These are phyloP conservation scores for Harpalus rufipes DNA, from an alignment of 2,888 invertebrate species.

Conservation along the genomic window DNA sequence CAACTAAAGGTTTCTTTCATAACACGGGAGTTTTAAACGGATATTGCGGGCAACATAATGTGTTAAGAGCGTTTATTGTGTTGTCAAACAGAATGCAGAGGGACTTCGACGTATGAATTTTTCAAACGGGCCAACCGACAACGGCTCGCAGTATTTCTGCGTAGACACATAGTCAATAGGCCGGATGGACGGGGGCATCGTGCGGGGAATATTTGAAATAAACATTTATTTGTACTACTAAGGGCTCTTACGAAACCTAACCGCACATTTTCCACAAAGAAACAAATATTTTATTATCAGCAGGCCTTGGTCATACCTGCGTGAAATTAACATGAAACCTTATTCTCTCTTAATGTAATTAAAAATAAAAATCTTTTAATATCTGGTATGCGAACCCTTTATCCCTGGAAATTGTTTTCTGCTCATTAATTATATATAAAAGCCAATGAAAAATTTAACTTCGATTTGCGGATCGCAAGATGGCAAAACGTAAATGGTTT, in stretches of 20 bases:
- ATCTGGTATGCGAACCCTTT: neutral
- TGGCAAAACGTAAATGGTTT: neutral
- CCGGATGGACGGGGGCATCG: slow-evolving; percentile 25
- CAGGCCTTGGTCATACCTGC: neutral
- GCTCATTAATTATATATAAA: neutral
- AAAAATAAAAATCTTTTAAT: slow-evolving; percentile 1
- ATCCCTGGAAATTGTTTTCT: neutral
- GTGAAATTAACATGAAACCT: neutral
- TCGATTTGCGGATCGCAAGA: neutral
- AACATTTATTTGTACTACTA: slow-evolving; percentile 44
- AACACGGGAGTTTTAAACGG: no score
- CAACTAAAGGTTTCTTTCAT: no score
- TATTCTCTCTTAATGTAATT: slow-evolving; percentile 1
- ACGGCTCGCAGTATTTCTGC: slow-evolving; percentile 55
- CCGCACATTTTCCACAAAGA: neutral
- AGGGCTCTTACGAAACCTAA: slow-evolving; percentile 15
- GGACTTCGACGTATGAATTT: slow-evolving; percentile 35
- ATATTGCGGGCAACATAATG: neutral
- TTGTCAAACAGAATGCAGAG: slow-evolving; percentile 14
- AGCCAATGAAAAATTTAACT: neutral
- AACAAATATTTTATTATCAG: neutral
- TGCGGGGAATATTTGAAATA: slow-evolving; percentile 55
- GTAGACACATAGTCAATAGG: slow-evolving; percentile 52
- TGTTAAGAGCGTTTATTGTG: slow-evolving; percentile 26
- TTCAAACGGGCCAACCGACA: neutral